These are phyloP conservation scores for Nylanderia fulva DNA, from an alignment of 1,140 invertebrate species.

Conservation along the genomic window DNA sequence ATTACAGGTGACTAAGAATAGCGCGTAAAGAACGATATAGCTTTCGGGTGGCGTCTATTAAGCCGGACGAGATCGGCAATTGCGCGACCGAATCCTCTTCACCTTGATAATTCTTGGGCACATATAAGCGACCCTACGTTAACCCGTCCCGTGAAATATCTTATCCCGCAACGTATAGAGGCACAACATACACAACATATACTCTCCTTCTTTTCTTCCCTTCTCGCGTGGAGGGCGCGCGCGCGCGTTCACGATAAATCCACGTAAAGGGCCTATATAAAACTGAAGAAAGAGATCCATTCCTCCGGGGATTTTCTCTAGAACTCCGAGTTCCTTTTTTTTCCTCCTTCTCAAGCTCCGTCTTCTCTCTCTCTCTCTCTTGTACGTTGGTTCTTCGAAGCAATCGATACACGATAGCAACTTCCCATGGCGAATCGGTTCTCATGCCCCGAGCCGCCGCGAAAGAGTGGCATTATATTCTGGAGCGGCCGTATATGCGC, in stretches of 20 bases:
- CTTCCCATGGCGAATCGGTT: slow-evolving; percentile 76
- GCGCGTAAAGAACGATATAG: slow-evolving; percentile 61
- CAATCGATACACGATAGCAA: slow-evolving; percentile 73
- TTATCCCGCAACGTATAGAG: slow-evolving; percentile 68
- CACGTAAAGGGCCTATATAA: slow-evolving; percentile 75
- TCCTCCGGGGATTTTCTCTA: slow-evolving; percentile 70
- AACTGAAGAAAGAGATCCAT: slow-evolving; percentile 69
- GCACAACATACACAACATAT: slow-evolving; percentile 62
- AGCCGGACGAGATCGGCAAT: slow-evolving; percentile 59
- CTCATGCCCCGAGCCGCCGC: slow-evolving; percentile 58
- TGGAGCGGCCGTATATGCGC: slow-evolving; percentile 66
- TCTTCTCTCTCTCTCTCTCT: not conserved
- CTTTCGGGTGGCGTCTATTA: slow-evolving; percentile 67
- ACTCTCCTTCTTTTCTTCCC: slow-evolving; percentile 44
- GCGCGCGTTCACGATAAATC: slow-evolving; percentile 63
- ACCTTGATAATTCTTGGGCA: slow-evolving; percentile 64
- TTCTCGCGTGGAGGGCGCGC: slow-evolving; percentile 30
- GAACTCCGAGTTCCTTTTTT: slow-evolving; percentile 5
- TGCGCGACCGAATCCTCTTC: slow-evolving; percentile 65
- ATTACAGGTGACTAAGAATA: slow-evolving; percentile 59
- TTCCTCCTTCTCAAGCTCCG: not conserved
- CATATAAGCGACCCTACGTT: slow-evolving; percentile 58
- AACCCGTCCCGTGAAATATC: slow-evolving; percentile 68
- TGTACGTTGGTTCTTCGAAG: not conserved
- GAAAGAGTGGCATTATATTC: slow-evolving; percentile 77